Base-by-base conservation (phyloP, 2,888 invertebrate genomes). In the Leucozona laternaria region DNA sequence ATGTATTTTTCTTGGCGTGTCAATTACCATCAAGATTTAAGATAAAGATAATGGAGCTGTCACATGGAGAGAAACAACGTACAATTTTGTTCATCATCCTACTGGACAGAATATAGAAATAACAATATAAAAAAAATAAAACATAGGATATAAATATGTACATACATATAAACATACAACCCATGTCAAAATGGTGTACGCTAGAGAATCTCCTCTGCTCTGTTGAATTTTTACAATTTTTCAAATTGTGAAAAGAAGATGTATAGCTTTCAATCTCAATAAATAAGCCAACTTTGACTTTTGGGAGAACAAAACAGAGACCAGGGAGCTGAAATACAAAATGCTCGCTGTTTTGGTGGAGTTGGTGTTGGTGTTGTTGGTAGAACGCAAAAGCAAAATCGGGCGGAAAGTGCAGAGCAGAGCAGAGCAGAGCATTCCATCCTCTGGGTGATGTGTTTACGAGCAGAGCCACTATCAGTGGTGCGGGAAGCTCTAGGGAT, bases 241-340 rank as follows among this genome's bases (percentile, higher is more conserved):
- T 80, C 75, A 71, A 85, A 73, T 40, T 64, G 70, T 73, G 71
- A 79, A 81, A 79, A 78, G 86, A 86, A 86, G 86, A 86, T 66
- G 86, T 86, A 86, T 86, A 79, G 86, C 82, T 58, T 86, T 86
- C 86, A 86, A 86, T 86, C 86, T 82, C 82, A 86, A 86, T 86
- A 86, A 86, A 86, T 86, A 86, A 86, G 82, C 75, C 82, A 81
- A 86, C 79, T 82, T 86, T 82, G 78, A 82, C 82, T 82, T 79
- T 82, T 78, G 82, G 82, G 53, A 79, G 58, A 66, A 66, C 25
- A 71, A 66, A 75, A 66, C 58, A 58, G 43, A 58, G 60, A 58
- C 53, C 57, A 48, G n/a, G 57, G 45, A 70, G 22, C 66, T 20
- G 11, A 60, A 31, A 60, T 60, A 60, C 37, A 58, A 58, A 28